A percentile compares a stretch with the other conserved stretches of the same genome.
Conservation (phyloP, 2,888 invertebrate species). For the Elmis aenea region DNA sequence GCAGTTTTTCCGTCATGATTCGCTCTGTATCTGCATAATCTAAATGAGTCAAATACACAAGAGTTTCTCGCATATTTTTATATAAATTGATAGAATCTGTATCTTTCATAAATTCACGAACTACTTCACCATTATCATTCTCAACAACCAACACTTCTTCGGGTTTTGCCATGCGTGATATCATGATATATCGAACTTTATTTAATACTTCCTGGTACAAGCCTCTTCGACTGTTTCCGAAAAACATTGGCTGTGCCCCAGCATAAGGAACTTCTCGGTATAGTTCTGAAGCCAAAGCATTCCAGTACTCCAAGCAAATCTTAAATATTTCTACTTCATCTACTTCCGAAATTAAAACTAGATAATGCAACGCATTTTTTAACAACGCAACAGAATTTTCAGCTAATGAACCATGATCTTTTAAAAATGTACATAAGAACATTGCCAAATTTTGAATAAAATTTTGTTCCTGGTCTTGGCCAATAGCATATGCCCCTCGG, state of each 20-base stretch:
- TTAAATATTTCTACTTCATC: slow-evolving; percentile 99
- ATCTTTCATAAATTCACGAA: slow-evolving; percentile 99
- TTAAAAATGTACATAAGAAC: slow-evolving; percentile 94
- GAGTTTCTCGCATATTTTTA: slow-evolving; percentile 97
- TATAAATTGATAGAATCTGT: slow-evolving; percentile 99
- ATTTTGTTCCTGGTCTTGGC: slow-evolving; percentile 95
- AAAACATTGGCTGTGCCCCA: slow-evolving; percentile 37
- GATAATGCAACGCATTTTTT: slow-evolving; percentile 78
- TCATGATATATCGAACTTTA: slow-evolving; percentile 94
- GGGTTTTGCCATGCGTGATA: slow-evolving; percentile 98
- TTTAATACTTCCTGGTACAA: slow-evolving; percentile 78
- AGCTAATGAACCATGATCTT: slow-evolving; percentile 88
- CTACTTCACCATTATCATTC: slow-evolving; percentile 99
- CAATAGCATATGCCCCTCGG: slow-evolving; percentile 87
- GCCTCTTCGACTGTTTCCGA: slow-evolving; percentile 53
- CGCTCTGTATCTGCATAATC: slow-evolving; percentile 96
- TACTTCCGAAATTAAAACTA: slow-evolving; percentile 92
- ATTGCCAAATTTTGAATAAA: slow-evolving; percentile 98
- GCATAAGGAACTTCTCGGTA: slow-evolving; percentile 75
- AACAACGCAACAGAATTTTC: slow-evolving; percentile 77
- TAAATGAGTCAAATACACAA: slow-evolving; percentile 97
- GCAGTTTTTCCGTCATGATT: slow-evolving; percentile 98
- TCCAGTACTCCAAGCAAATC: slow-evolving; percentile 99
- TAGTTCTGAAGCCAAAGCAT: slow-evolving; percentile 83
- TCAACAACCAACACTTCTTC: slow-evolving; percentile 99